Evolutionary conservation across 2,113 vertebrate species (phyloP).

Genomic region (Danionella cerebrum): DNA sequence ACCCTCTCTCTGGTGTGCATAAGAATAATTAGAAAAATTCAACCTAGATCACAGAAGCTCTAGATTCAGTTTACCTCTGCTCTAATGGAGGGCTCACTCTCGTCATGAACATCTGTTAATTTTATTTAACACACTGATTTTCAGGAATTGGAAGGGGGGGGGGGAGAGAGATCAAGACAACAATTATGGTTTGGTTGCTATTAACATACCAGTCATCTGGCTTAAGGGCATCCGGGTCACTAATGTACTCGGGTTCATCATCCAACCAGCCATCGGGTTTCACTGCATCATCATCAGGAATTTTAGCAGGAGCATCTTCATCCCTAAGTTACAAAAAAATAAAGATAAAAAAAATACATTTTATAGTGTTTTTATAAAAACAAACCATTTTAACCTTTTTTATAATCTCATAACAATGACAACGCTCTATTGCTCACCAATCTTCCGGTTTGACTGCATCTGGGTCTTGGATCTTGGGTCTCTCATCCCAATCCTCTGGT

Average conservation of each 20-base stretch:
- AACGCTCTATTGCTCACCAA: conserved; percentile 68
- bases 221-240: conserved; percentile 88
- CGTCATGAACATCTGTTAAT: neutral
- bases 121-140: neutral
- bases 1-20: no score
- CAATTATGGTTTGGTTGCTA: no score
- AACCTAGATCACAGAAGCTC: neutral
- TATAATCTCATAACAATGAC: neutral
- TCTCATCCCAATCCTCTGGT: conserved; percentile 97
- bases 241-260: conserved; percentile 84
- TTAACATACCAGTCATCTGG: conserved; percentile 89
- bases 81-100: neutral
- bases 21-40: neutral
- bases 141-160: neutral
- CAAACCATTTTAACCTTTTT: no score
- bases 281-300: conserved; percentile 81
- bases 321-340: conserved; percentile 66
- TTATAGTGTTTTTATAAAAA: neutral
- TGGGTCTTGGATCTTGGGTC: conserved; percentile 91
- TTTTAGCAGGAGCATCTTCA: conserved; percentile 91
- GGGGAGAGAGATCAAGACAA: no score
- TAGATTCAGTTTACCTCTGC: neutral
- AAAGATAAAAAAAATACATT: neutral
- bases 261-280: conserved; percentile 97
- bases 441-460: conserved; percentile 91